Percentiles rank a stretch among this genome's conserved stretches.
These are phyloP conservation scores for Selenia dentaria DNA, from an alignment of 2,888 invertebrate species.

Conservation along the genomic window DNA sequence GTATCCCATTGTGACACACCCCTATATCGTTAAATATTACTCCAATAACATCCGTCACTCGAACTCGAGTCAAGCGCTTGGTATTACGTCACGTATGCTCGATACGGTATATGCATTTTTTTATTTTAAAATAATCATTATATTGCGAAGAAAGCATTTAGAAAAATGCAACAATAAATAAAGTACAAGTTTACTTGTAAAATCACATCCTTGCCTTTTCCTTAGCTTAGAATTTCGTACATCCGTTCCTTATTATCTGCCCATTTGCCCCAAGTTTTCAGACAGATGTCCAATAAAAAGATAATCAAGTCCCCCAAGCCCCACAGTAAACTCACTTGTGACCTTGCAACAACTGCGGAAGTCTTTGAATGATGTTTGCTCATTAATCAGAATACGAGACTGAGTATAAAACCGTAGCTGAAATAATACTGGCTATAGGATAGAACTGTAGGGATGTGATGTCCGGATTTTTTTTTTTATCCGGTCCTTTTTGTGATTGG, in stretches of 20 bases:
- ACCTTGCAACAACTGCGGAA: constrained; percentile 16
- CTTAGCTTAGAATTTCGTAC: neutral
- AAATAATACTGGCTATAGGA: constrained; percentile 31
- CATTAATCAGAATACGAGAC: constrained; percentile 53
- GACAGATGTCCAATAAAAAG: constrained; percentile 18
- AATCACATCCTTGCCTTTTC: neutral
- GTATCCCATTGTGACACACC: no score
- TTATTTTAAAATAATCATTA: no score
- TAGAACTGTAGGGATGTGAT: constrained; percentile 4
- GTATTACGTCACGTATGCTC: no score
- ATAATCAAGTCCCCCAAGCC: constrained; percentile 13
- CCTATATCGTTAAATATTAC: no score
- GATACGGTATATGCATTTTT: no score
- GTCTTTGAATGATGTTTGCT: constrained; percentile 45
- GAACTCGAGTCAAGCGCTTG: no score
- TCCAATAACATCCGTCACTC: no score
- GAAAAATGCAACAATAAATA: no score
- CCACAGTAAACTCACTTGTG: constrained; percentile 7
- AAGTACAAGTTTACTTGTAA: no score
- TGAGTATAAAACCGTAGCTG: constrained; percentile 39
- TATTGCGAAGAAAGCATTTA: no score
- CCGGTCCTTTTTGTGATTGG: neutral
- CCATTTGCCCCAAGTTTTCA: constrained; percentile 11
- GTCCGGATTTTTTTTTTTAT: neutral
- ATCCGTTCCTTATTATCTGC: constrained; percentile 2